phyloP scores from a whole-genome alignment of 2,113 vertebrate genomes.

The Diphyllodes magnificus region DNA sequence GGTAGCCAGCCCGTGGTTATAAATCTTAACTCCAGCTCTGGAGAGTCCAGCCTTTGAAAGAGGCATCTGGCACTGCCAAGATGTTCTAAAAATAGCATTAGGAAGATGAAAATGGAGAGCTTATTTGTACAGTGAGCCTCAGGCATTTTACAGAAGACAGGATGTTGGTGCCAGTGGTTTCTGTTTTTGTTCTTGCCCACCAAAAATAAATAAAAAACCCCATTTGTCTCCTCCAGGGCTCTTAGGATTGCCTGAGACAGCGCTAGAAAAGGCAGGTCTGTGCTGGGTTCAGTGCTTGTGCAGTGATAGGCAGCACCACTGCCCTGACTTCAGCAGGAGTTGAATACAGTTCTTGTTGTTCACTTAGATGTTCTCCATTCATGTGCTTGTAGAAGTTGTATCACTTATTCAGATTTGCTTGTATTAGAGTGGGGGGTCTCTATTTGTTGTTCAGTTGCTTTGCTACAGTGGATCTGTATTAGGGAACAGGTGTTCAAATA shows the following conservation, averaged over 20 bases:
- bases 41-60: background rate
- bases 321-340: background rate
- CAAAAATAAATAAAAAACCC: background rate
- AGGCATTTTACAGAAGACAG: background rate
- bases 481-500: background rate
- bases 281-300: background rate
- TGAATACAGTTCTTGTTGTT: background rate
- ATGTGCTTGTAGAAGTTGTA: background rate
- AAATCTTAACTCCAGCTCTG: slow-evolving; percentile 4
- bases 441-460: background rate
- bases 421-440: background rate
- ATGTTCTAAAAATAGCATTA: slow-evolving; percentile 50
- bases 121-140: slow-evolving; percentile 29
- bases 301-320: background rate
- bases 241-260: background rate
- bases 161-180: slow-evolving; percentile 17
- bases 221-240: background rate
- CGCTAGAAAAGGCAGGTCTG: background rate
- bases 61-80: slow-evolving; percentile 49
- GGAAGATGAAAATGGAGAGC: slow-evolving; percentile 30
- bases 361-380: background rate
- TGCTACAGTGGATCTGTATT: background rate
- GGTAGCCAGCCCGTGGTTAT: background rate
- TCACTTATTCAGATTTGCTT: background rate
- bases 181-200: slow-evolving; percentile 10